A percentile compares a stretch with the other conserved stretches of the same genome.
phyloP scores from a whole-genome alignment of 2,113 vertebrate species.

The Gymnobelideus leadbeateri region DNA sequence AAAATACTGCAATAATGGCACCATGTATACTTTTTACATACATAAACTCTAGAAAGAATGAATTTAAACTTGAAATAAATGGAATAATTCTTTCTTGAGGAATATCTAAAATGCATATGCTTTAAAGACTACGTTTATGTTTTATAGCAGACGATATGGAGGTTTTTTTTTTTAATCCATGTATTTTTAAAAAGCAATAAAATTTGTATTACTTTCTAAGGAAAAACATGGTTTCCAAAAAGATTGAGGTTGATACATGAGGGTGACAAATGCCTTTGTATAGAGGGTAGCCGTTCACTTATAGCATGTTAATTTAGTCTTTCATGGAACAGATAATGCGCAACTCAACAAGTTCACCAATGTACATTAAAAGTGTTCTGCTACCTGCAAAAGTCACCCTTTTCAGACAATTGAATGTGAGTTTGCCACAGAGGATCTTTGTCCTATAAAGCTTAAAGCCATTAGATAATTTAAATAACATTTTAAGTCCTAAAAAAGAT shows the following conservation, averaged over 20 bases:
- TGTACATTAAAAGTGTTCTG: neutral
- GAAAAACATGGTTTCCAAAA: neutral
- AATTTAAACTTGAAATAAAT: constrained; percentile 20
- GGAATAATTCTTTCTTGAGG: neutral
- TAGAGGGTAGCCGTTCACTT: neutral
- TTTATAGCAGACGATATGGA: neutral
- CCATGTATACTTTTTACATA: neutral
- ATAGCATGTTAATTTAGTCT: neutral
- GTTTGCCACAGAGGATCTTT: neutral
- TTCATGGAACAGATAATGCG: neutral
- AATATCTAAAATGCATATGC: neutral
- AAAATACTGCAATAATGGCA: constrained; percentile 9
- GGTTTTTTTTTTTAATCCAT: neutral
- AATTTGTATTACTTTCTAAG: neutral
- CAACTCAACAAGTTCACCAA: neutral
- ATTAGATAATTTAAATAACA: constrained; percentile 21
- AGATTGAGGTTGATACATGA: neutral
- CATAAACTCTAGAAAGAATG: neutral
- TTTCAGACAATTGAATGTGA: neutral
- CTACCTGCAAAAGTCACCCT: neutral
- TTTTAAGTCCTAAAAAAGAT: neutral
- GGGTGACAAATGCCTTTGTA: neutral
- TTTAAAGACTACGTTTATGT: neutral
- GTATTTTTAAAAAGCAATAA: neutral
- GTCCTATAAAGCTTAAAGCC: neutral